Evolutionary conservation across 23 tunicate genomes (phyloP).

Genomic region (Halocynthia roretzi): DNA sequence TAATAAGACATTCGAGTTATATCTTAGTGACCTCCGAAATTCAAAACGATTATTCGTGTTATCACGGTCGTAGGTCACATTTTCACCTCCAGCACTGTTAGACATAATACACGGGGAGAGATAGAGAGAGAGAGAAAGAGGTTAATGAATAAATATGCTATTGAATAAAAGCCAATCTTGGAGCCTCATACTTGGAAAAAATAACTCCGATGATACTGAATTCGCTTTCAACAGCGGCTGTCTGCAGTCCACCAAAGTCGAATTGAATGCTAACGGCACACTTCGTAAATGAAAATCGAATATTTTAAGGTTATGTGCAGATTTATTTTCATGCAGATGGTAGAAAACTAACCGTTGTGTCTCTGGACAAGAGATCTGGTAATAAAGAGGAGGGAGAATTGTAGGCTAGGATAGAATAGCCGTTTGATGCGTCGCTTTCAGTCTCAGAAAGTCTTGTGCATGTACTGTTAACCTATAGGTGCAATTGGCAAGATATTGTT

Average conservation of each 20-base stretch:
- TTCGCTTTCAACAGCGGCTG: slow-evolving; percentile 4
- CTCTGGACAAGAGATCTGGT: slow-evolving; percentile 16
- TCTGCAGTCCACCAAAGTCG: slow-evolving; percentile 12
- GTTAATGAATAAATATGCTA: not conserved
- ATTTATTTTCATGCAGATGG: no score
- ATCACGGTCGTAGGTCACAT: slow-evolving; percentile 1
- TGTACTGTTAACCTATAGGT: slow-evolving; percentile 18
- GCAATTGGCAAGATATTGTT: not conserved
- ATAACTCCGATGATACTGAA: slow-evolving; percentile 12
- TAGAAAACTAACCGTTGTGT: not conserved
- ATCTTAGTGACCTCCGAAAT: not conserved
- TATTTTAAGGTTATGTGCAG: no score
- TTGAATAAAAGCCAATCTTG: not conserved
- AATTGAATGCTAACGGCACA: slow-evolving; percentile 25
- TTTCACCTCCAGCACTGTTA: slow-evolving; percentile 29
- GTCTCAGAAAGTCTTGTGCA: slow-evolving; percentile 22
- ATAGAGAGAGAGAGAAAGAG: not conserved
- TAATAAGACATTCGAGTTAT: not conserved
- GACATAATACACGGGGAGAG: not conserved
- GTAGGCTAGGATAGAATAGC: slow-evolving; percentile 22
- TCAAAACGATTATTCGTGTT: slow-evolving; percentile 13
- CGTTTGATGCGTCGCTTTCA: slow-evolving; percentile 15
- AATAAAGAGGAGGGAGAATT: not conserved
- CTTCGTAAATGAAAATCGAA: slow-evolving; percentile 2
- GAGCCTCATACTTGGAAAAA: slow-evolving; percentile 30